Conservation (phyloP, 2,888 invertebrate species). For the Hoplodrina blanda region DNA sequence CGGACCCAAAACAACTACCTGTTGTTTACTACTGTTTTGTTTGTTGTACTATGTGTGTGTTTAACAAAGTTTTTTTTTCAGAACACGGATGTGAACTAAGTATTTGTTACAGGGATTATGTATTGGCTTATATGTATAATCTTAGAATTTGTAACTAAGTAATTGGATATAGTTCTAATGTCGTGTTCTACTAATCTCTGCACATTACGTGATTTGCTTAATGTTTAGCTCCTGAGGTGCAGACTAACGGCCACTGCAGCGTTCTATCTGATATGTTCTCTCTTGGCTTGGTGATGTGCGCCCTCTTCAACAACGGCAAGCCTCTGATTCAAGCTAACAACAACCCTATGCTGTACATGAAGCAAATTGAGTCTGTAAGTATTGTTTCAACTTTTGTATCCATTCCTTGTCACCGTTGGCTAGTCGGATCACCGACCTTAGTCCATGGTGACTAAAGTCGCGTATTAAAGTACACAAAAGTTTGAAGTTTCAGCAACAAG, state of each 20-base stretch:
- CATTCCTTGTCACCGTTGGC: not conserved
- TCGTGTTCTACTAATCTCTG: conserved; percentile 1
- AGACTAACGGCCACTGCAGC: conserved; percentile 95
- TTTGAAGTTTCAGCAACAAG: not conserved
- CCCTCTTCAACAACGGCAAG: conserved; percentile 97
- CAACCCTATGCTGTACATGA: conserved; percentile 96
- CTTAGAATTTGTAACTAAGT: conserved; percentile 7
- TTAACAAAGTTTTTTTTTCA: not conserved
- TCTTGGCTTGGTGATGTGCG: conserved; percentile 97
- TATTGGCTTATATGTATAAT: too few species aligned
- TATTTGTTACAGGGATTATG: conserved; percentile 5
- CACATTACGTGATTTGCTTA: conserved; percentile 27
- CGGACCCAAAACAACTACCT: too few species aligned
- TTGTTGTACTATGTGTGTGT: not conserved
- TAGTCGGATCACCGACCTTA: not conserved
- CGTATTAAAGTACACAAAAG: not conserved
- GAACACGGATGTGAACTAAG: not conserved
- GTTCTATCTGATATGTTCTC: conserved; percentile 99
- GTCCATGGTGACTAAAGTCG: not conserved
- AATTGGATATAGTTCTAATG: not conserved
- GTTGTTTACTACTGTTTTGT: too few species aligned
- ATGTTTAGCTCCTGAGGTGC: conserved; percentile 97
- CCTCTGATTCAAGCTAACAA: conserved; percentile 97
- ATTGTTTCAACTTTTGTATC: conserved; percentile 12
- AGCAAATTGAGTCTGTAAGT: conserved; percentile 97